Evolutionary conservation across 2,888 invertebrate genomes (phyloP), one percentile per base, ranked within the genome.

Genomic region (Pseudanteris insignis): DNA sequence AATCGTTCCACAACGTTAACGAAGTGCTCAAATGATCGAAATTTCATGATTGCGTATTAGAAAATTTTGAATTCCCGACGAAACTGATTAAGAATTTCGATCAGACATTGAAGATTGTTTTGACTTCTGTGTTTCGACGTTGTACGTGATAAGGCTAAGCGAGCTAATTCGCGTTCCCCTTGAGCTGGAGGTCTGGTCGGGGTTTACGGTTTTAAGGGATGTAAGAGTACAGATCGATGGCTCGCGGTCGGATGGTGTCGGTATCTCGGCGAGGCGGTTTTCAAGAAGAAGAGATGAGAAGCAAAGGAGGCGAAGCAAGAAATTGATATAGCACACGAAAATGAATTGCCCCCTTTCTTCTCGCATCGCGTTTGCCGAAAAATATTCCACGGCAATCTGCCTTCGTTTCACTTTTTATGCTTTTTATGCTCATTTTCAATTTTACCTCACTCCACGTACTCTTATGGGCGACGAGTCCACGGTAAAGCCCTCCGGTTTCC

Each of bases 241-340:
- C 65, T 66, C 67, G 70, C 47, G 63, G 63, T 62, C 36, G 64
- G 61, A 48, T 63, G 58, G 62, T 58, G 62, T 64, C 36, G 58
- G 60, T 64, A 40, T 57, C 61, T 48, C 24, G 54, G 24, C 40
- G 53, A 46, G 67, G 63, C 41, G 61, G 63, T 54, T 61, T 57
- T 59, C 58, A 58, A 66, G 53, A 59, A 55, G 51, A 41, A 51
- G 38, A 58, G 47, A 60, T 63, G 61, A 53, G 62, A 55, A 59
- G 65, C 51, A 61, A 64, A 62, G 62, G 63, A 65, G 67, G 53
- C 63, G 62, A 79, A 76, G 77, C 78, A 79, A 79, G 79, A 78
- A 80, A 80, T 79, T 80, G 79, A 80, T 79, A 79, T 78, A 75
- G 79, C 78, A 76, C 75, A 78, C 72, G 77, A 79, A 78, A 79